A percentile compares a stretch with the other conserved stretches of the same genome.
Conservation (phyloP, 35 echinoderm and acorn worm genomes). For the Diadema setosum region DNA sequence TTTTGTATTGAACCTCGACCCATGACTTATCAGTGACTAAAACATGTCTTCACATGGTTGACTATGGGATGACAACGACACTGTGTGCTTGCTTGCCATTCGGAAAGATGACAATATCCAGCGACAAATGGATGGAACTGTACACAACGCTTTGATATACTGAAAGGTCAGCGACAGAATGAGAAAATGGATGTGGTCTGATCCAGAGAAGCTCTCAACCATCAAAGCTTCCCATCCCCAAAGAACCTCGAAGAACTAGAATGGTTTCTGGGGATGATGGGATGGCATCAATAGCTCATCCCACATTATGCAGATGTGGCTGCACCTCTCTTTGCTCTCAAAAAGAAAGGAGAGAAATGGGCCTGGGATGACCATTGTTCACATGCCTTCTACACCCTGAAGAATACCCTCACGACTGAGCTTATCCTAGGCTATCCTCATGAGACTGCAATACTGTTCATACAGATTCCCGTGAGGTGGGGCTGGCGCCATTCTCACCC, state of each 20-base stretch:
- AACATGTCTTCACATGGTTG: too few relatives aligned
- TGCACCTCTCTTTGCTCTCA: background rate
- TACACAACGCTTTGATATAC: too few relatives aligned
- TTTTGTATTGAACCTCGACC: too few relatives aligned
- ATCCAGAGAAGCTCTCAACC: slow-evolving; percentile 40
- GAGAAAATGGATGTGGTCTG: too few relatives aligned
- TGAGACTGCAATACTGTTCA: background rate
- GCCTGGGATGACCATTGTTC: background rate
- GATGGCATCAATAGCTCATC: slow-evolving; percentile 23
- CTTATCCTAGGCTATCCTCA: slow-evolving; percentile 20
- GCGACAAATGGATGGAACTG: too few relatives aligned
- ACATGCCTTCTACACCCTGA: background rate
- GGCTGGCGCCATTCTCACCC: slow-evolving; percentile 27
- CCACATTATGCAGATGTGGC: background rate
- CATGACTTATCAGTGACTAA: too few relatives aligned
- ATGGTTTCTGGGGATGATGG: slow-evolving; percentile 19
- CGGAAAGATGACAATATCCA: too few relatives aligned
- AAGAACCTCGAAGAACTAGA: background rate
- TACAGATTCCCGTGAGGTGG: slow-evolving; percentile 19
- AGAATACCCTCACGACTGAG: background rate
- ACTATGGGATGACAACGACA: too few relatives aligned
- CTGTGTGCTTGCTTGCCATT: too few relatives aligned
- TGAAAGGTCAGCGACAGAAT: too few relatives aligned
- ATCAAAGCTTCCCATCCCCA: background rate
- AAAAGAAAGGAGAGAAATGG: background rate